Evolutionary conservation across 2,888 invertebrate species (phyloP), one percentile per base, ranked within the genome.

Genomic region (Oasisia sp.): DNA sequence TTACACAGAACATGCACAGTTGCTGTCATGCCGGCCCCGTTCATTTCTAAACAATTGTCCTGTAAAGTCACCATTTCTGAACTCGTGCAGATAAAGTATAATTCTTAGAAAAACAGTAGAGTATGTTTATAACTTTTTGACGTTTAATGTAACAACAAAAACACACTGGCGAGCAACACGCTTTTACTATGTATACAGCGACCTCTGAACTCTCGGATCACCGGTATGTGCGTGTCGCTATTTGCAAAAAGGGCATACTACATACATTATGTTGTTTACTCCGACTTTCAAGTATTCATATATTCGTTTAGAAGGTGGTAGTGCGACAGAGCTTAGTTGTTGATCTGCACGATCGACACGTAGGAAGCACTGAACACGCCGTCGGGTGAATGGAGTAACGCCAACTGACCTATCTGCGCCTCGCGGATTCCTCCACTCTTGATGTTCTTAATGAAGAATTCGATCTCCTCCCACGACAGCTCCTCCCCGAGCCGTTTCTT

Each of bases 391-490:
- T 74, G n/a, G 90, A 32, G 44, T 89, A 32, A 32, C 90, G 32
- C 32, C 38, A 19, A 90, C 90, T 32, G 56, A 91, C 91, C 91
- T 45, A 56, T 56, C 45, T 91, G 91, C 32, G 91, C 91, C n/a
- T 91, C 91, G 14, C 91, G 44, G 56, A 91, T 91, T 91, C 91
- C 91, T 44, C 45, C 91, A 91, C 56, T 91, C 91, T 91, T 44
- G 32, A 91, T 32, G 91, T 44, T 32, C 91, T n/a, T 32, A 8
- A 44, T 91, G 91, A 91, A 91, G 56, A 50, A 91, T n/a, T 91
- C 91, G 56, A 91, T 91, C 91, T 91, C 91, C 45, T 91, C 91
- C 91, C 91, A 91, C 7, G 91, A 5, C 44, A 91, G 56, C 32
- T 91, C 91, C 56, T 91, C 5, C n/a, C 91, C 91, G 50, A 50